phyloP scores from a whole-genome alignment of 1,140 invertebrate genomes.

The Orius insidiosus region DNA sequence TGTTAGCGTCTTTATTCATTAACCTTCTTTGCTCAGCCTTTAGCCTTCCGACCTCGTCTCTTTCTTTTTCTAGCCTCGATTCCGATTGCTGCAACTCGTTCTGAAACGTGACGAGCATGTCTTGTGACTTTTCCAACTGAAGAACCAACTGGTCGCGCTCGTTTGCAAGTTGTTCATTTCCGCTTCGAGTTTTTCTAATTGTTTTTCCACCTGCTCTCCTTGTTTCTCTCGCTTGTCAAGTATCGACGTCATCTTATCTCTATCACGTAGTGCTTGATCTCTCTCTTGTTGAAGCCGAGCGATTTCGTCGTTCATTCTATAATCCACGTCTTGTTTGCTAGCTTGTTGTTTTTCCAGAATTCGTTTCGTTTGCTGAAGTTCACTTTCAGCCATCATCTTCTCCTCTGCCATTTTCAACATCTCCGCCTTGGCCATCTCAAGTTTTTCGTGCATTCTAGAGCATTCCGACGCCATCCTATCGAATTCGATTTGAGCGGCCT shows the following conservation, averaged over 20 bases:
- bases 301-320: slow-evolving; percentile 27
- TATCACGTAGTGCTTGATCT: slow-evolving; percentile 45
- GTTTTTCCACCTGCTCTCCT: slow-evolving; percentile 63
- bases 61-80: slow-evolving; percentile 58
- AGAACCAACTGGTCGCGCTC: slow-evolving; percentile 74
- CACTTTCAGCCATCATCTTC: slow-evolving; percentile 46
- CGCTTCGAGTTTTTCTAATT: slow-evolving; percentile 61
- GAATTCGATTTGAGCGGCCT: slow-evolving; percentile 60
- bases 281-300: slow-evolving; percentile 43
- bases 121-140: slow-evolving; percentile 79
- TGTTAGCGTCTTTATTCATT: slow-evolving; percentile 48
- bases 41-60: slow-evolving; percentile 56
- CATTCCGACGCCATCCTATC: slow-evolving; percentile 65
- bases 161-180: slow-evolving; percentile 65
- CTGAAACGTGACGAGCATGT: slow-evolving; percentile 83
- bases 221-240: slow-evolving; percentile 57
- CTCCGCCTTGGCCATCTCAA: slow-evolving; percentile 48
- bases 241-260: slow-evolving; percentile 53
- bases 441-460: slow-evolving; percentile 54
- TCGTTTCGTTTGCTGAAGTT: slow-evolving; percentile 44
- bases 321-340: slow-evolving; percentile 26
- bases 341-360: slow-evolving; percentile 46
- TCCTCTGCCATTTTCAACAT: slow-evolving; percentile 26
- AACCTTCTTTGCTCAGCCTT: slow-evolving; percentile 47
- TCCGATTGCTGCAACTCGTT: slow-evolving; percentile 69